phyloP scores from a whole-genome alignment of 2,888 invertebrate species.

The Macrophya alboannulata region DNA sequence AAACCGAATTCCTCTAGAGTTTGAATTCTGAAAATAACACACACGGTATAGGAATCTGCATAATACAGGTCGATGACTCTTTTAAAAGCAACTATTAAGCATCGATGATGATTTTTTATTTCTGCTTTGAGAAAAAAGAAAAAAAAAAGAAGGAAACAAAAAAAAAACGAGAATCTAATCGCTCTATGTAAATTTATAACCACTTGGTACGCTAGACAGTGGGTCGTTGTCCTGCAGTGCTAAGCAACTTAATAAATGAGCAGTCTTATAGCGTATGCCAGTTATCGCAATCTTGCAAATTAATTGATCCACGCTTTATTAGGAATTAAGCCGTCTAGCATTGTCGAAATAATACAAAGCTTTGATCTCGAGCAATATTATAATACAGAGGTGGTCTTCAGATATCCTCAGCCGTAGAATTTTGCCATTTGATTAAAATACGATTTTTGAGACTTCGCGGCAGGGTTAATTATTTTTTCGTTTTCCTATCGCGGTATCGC shows the following conservation, averaged over 20 bases:
- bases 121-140: background rate
- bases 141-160: background rate
- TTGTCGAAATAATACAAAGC: background rate
- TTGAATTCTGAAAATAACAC: background rate
- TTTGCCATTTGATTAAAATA: no score
- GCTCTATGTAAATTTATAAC: background rate
- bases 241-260: slow-evolving; percentile 30
- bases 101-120: background rate
- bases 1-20: background rate
- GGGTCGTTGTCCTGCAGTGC: slow-evolving; percentile 32
- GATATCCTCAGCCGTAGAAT: no score
- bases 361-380: background rate
- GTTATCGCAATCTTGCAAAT: slow-evolving; percentile 24
- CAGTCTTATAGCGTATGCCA: background rate
- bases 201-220: background rate
- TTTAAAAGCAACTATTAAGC: background rate
- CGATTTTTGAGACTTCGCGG: no score
- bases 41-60: background rate
- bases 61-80: background rate
- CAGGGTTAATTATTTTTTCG: no score
- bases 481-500: no score
- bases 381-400: no score
- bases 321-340: slow-evolving; percentile 16
- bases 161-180: background rate
- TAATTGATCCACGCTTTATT: slow-evolving; percentile 32